phyloP scores from a whole-genome alignment of 2,113 vertebrate species.

The Cervus canadensis region DNA sequence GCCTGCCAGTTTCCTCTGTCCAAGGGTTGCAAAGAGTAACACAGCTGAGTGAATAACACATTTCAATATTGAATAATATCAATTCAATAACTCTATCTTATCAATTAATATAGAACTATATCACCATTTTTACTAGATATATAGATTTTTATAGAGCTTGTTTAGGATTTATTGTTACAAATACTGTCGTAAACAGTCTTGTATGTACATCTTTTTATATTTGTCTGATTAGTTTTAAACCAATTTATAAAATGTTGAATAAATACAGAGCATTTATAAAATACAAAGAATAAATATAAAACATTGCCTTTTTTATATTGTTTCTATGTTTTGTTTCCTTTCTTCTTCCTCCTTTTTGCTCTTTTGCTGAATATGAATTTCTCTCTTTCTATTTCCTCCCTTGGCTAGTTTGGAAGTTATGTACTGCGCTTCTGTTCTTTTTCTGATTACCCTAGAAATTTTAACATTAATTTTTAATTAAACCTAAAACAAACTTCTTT shows the following conservation, averaged over 20 bases:
- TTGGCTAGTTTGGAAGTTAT: not conserved
- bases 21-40: not conserved
- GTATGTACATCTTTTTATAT: not conserved
- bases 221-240: not conserved
- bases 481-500: not conserved
- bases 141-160: not conserved
- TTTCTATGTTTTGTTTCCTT: not conserved
- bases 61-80: not conserved
- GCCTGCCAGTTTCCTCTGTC: not conserved
- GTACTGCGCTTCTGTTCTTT: not conserved
- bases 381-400: not conserved
- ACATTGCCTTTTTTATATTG: not conserved
- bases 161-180: not conserved
- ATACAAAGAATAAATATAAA: not conserved
- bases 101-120: not conserved
- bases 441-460: not conserved
- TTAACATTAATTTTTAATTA: not conserved
- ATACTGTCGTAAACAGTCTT: not conserved
- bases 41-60: not conserved
- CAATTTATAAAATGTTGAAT: not conserved
- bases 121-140: not conserved
- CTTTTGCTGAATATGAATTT: not conserved
- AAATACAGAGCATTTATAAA: not conserved
- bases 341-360: not conserved
- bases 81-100: not conserved